phyloP scores from a whole-genome alignment of 1,140 invertebrate species.

The Andrena cerasifolii region DNA sequence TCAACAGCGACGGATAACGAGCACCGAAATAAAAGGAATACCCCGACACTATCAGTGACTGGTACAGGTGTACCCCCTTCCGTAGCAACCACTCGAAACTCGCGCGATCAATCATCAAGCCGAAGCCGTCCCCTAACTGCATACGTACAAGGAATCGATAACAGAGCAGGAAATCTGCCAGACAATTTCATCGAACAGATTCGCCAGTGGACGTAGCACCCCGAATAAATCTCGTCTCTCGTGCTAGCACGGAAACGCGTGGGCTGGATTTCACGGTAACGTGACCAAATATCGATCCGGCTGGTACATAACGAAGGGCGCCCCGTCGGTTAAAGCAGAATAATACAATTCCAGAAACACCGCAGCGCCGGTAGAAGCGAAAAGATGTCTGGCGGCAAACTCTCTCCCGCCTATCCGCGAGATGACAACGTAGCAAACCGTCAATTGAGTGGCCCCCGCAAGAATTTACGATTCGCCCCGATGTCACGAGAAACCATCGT shows the following conservation, averaged over 20 bases:
- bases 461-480: constrained; percentile 14
- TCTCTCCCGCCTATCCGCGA: too few relatives aligned
- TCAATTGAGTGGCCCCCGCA: constrained; percentile 8
- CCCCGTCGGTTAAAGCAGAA: constrained; percentile 23
- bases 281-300: constrained; percentile 35
- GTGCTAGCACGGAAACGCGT: constrained; percentile 16
- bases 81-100: too few relatives aligned
- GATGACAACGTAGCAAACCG: neutral
- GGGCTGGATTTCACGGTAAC: constrained; percentile 12
- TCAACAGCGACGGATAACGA: too few relatives aligned
- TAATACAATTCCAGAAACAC: constrained; percentile 42
- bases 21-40: too few relatives aligned
- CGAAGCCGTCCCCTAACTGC: too few relatives aligned
- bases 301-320: constrained; percentile 9
- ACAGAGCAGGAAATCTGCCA: neutral
- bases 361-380: neutral
- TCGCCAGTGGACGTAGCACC: neutral
- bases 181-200: neutral
- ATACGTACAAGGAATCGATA: too few relatives aligned
- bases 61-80: too few relatives aligned
- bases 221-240: neutral
- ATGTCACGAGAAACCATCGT: constrained; percentile 39
- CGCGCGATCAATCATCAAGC: too few relatives aligned
- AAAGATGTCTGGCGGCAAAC: neutral
- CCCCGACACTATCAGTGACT: too few relatives aligned